phyloP scores from a whole-genome alignment of 1,140 invertebrate species.

The Leptinotarsa undecemlineata region DNA sequence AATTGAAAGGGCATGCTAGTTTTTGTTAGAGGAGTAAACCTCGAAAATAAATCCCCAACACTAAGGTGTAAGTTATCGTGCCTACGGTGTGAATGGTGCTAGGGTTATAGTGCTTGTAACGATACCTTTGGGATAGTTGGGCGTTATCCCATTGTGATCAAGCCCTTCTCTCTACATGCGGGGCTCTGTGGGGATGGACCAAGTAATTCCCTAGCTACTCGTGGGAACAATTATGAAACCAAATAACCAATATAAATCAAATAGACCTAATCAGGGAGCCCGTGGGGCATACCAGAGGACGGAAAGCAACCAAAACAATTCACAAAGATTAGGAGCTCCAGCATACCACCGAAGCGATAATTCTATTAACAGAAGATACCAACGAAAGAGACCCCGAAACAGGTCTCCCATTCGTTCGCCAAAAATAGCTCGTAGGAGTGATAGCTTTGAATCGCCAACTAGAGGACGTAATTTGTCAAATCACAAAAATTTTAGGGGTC shows the following conservation, averaged over 20 bases:
- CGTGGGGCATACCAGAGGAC: slow-evolving; percentile 16
- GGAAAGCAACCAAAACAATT: not conserved
- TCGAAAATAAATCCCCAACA: slow-evolving; percentile 23
- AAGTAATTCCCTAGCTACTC: slow-evolving; percentile 24
- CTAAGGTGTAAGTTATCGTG: slow-evolving; percentile 24
- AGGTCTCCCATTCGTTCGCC: not conserved
- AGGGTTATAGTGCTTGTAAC: slow-evolving; percentile 20
- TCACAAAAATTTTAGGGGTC: not conserved
- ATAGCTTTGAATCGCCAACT: not conserved
- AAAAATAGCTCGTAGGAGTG: slow-evolving; percentile 4
- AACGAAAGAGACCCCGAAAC: not conserved
- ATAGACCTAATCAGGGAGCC: slow-evolving; percentile 10
- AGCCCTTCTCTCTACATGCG: slow-evolving; percentile 14
- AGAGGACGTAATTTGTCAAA: not conserved
- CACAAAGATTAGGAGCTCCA: not conserved
- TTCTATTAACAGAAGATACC: not conserved
- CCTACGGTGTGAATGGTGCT: slow-evolving; percentile 15
- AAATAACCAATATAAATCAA: slow-evolving; percentile 17
- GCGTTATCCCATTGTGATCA: slow-evolving; percentile 17
- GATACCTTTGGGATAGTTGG: slow-evolving; percentile 20
- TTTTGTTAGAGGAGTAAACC: slow-evolving; percentile 21
- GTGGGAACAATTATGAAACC: slow-evolving; percentile 25
- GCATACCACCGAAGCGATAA: not conserved
- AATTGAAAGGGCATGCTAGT: too few species aligned
- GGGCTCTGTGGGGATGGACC: slow-evolving; percentile 23